These are phyloP conservation scores for Torymus aiolomorphi DNA, from an alignment of 2,888 invertebrate genomes.

Conservation along the genomic window DNA sequence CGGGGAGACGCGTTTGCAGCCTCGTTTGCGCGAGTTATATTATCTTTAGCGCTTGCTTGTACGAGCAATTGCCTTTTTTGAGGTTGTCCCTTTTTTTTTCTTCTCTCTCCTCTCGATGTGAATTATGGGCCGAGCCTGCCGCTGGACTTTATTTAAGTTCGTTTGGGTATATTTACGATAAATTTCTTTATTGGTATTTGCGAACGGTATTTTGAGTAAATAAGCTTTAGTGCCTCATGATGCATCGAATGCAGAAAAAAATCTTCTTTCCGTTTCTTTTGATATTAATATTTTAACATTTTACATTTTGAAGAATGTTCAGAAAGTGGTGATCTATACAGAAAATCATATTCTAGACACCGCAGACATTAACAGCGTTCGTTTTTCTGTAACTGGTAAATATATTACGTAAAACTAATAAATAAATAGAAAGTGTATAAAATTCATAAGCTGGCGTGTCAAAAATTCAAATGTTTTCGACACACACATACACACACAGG, in stretches of 20 bases:
- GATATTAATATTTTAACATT: too few relatives aligned
- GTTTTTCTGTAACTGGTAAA: not conserved
- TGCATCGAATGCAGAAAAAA: too few relatives aligned
- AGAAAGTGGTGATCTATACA: too few relatives aligned
- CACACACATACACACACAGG: not conserved
- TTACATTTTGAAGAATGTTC: too few relatives aligned
- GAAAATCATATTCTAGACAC: too few relatives aligned
- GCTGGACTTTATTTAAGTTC: not conserved
- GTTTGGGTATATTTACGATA: not conserved
- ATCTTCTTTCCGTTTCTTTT: too few relatives aligned
- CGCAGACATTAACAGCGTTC: too few relatives aligned
- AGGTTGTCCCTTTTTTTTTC: not conserved
- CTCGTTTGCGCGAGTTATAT: not conserved
- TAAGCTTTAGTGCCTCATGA: too few relatives aligned
- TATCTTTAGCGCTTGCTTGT: not conserved
- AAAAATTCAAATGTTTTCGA: constrained; percentile 11
- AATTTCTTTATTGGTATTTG: too few relatives aligned
- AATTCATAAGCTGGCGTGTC: not conserved
- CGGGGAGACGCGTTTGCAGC: not conserved
- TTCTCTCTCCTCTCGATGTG: not conserved
- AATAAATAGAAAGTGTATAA: constrained; percentile 21
- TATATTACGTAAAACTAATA: not conserved
- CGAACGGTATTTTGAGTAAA: too few relatives aligned
- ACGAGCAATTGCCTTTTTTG: too few relatives aligned
- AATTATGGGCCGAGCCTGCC: too few relatives aligned